A percentile compares a stretch with the other conserved stretches of the same genome.
Conservation (phyloP, 2,888 invertebrate genomes). For the Clistopyga incitator region DNA sequence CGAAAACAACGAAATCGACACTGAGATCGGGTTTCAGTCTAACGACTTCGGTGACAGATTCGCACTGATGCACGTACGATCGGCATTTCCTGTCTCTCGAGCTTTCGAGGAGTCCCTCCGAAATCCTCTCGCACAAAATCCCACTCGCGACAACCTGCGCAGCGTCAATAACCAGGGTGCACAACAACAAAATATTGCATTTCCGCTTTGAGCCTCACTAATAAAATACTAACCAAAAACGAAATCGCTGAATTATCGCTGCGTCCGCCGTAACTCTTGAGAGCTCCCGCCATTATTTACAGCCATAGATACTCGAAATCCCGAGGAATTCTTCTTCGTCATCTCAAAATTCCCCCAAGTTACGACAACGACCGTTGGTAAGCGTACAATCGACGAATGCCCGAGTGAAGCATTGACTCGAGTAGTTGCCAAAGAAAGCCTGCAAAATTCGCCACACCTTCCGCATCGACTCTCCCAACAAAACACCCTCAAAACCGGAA, state of each 20-base stretch:
- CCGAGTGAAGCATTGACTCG: too few species aligned
- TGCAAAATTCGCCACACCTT: too few species aligned
- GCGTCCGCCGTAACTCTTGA: conserved; percentile 71
- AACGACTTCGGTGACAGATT: conserved; percentile 75
- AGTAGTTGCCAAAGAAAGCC: too few species aligned
- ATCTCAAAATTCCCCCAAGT: conserved; percentile 26
- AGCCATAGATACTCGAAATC: conserved; percentile 30
- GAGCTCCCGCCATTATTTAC: conserved; percentile 75
- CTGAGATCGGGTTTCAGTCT: conserved; percentile 69
- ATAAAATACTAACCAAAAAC: conserved; percentile 75
- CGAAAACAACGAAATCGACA: conserved; percentile 80
- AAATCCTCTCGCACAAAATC: conserved; percentile 76
- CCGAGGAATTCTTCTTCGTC: conserved; percentile 56
- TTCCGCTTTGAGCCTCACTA: not conserved
- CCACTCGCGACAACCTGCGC: conserved; percentile 77
- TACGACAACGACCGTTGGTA: too few species aligned
- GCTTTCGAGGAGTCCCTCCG: conserved; percentile 73
- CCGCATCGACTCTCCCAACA: too few species aligned
- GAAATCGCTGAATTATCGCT: conserved; percentile 72
- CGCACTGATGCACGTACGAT: conserved; percentile 78
- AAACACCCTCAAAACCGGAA: too few species aligned
- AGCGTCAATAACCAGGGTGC: conserved; percentile 30
- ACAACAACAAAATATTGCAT: conserved; percentile 1
- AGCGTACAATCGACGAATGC: too few species aligned
- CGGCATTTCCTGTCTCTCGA: conserved; percentile 73